Conservation (phyloP, 2,888 invertebrate species). For the Matsumyia berberina region DNA sequence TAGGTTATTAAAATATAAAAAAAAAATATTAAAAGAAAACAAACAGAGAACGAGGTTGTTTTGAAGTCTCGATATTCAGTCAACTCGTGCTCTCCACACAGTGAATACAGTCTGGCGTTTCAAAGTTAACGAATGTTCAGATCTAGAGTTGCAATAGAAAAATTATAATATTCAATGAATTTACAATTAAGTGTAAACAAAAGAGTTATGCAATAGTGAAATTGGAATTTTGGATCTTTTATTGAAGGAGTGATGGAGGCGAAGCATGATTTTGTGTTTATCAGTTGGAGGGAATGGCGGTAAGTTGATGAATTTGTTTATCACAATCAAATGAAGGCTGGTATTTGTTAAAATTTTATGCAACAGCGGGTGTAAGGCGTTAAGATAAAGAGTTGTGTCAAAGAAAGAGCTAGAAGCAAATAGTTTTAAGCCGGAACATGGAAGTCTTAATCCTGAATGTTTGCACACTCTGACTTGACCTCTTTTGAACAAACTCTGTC, state of each 20-base stretch:
- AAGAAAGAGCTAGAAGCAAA: too few relatives aligned
- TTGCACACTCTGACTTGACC: too few relatives aligned
- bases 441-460: too few relatives aligned
- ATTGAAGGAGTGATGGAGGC: conserved; percentile 19
- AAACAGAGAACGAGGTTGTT: conserved; percentile 21
- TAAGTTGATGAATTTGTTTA: too few relatives aligned
- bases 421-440: too few relatives aligned
- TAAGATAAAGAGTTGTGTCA: too few relatives aligned
- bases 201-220: conserved; percentile 47
- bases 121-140: neutral
- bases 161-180: conserved; percentile 31
- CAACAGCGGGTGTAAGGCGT: too few relatives aligned
- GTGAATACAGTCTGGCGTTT: conserved; percentile 25
- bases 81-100: conserved; percentile 11
- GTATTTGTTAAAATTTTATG: too few relatives aligned
- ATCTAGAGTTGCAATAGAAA: neutral
- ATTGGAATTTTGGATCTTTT: neutral
- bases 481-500: too few relatives aligned
- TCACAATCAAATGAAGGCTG: too few relatives aligned
- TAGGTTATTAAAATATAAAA: conserved; percentile 57
- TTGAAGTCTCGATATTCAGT: conserved; percentile 11
- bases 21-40: conserved; percentile 20
- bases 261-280: conserved; percentile 35
- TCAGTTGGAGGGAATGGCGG: conserved; percentile 53
- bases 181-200: conserved; percentile 26